phyloP scores from a whole-genome alignment of 1,140 invertebrate species.

The Zaprionus vittiger region DNA sequence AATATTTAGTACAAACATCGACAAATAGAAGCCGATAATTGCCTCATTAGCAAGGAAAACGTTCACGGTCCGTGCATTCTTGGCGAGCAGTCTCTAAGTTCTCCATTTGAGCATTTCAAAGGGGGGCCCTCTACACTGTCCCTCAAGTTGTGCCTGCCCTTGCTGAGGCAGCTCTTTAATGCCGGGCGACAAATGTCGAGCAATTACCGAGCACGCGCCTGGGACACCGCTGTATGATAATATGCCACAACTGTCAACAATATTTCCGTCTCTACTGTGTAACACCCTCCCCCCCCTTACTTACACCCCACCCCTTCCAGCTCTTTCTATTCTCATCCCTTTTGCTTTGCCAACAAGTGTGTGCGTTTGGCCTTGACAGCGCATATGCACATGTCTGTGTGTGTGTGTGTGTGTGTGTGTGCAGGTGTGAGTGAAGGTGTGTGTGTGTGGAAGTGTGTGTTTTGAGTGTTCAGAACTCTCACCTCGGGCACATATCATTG shows the following conservation, averaged over 20 bases:
- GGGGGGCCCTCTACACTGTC: background rate
- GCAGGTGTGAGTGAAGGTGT: slow-evolving; percentile 12
- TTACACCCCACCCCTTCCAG: too few relatives aligned
- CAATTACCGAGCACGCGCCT: slow-evolving; percentile 42
- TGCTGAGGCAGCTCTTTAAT: slow-evolving; percentile 35
- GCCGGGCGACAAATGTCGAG: slow-evolving; percentile 51
- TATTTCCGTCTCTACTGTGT: slow-evolving; percentile 54
- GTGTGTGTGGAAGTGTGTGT: slow-evolving; percentile 16
- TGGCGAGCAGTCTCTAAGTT: background rate
- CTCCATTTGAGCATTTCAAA: background rate
- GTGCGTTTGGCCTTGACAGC: slow-evolving; percentile 49
- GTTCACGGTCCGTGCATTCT: background rate
- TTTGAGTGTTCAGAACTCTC: slow-evolving; percentile 27
- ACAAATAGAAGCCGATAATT: slow-evolving; percentile 5
- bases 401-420: slow-evolving; percentile 13
- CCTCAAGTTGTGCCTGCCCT: background rate
- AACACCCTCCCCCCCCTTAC: too few relatives aligned
- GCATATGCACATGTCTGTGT: slow-evolving; percentile 19
- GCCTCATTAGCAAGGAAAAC: background rate
- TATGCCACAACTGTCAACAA: slow-evolving; percentile 81
- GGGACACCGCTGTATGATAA: slow-evolving; percentile 65
- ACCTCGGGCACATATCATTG: slow-evolving; percentile 73
- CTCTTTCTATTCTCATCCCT: background rate
- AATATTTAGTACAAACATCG: background rate
- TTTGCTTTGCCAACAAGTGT: slow-evolving; percentile 19